Evolutionary conservation across 2,113 vertebrate species (phyloP).

Genomic region (Jacana jacana): DNA sequence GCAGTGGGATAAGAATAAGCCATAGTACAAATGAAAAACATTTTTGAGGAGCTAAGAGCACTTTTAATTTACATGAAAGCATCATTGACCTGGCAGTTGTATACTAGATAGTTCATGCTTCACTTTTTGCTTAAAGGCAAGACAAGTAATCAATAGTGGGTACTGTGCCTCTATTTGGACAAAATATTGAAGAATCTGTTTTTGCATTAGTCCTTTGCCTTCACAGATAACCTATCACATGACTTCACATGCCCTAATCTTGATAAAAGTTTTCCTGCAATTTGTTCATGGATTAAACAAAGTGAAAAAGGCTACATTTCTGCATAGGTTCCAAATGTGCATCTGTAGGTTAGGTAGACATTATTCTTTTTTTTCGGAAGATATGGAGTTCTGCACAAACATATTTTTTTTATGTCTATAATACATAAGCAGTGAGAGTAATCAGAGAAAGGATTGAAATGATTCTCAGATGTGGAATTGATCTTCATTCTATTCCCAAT

Average conservation of each 20-base stretch:
- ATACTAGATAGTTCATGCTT: neutral
- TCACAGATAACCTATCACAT: neutral
- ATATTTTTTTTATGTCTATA: neutral
- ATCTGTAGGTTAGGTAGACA: neutral
- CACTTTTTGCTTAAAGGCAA: neutral
- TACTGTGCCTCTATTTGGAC: neutral
- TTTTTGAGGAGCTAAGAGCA: neutral
- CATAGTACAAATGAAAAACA: neutral
- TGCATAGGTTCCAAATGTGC: neutral
- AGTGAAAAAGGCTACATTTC: neutral
- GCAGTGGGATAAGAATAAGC: neutral
- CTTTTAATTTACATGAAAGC: neutral
- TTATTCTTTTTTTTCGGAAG: neutral
- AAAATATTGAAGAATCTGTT: neutral
- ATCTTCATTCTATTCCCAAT: neutral
- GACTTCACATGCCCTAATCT: neutral
- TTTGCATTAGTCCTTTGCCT: neutral
- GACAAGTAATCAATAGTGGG: neutral
- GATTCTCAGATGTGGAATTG: neutral
- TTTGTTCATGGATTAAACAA: neutral
- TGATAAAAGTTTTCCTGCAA: neutral
- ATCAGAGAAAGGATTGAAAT: neutral
- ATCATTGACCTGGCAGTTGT: neutral
- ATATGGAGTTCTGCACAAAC: fast-evolving
- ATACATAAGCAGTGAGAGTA: neutral